A percentile compares a stretch with the other conserved stretches of the same genome.
phyloP scores from a whole-genome alignment of 2,888 invertebrate genomes.

The Nomada ruficornis region DNA sequence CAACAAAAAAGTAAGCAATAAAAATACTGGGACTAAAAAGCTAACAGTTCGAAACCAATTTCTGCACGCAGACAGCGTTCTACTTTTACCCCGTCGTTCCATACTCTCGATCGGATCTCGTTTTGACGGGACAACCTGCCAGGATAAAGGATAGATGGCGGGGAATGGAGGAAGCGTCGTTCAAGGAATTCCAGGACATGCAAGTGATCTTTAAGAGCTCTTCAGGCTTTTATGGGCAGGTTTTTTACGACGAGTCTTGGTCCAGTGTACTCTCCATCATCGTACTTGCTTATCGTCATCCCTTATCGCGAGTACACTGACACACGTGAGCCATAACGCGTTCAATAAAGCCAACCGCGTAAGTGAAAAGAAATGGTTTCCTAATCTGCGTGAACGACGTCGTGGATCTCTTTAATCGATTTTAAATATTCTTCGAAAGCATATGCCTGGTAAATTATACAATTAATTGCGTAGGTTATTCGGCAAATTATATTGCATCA shows the following conservation, averaged over 20 bases:
- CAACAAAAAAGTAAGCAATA: no score
- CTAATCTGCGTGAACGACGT: not conserved
- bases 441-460: no score
- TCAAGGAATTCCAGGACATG: slow-evolving; percentile 54
- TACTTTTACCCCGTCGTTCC: slow-evolving; percentile 62
- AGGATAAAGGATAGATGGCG: slow-evolving; percentile 67
- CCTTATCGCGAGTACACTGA: slow-evolving; percentile 45
- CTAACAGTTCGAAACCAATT: no score
- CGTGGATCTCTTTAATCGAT: no score
- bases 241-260: slow-evolving; percentile 65
- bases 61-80: slow-evolving; percentile 34
- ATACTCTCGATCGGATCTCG: slow-evolving; percentile 58
- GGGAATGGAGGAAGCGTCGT: slow-evolving; percentile 59
- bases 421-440: no score
- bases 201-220: slow-evolving; percentile 63
- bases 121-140: slow-evolving; percentile 55
- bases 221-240: slow-evolving; percentile 63
- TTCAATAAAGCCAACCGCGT: slow-evolving; percentile 27
- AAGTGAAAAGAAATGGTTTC: slow-evolving; percentile 29
- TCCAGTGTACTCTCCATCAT: slow-evolving; percentile 67
- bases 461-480: no score
- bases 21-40: not conserved
- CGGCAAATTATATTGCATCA: no score
- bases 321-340: slow-evolving; percentile 21
- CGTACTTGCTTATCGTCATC: slow-evolving; percentile 57